Percentiles rank a stretch among this genome's conserved stretches.
phyloP scores from a whole-genome alignment of 2,797 vertebrate species.

The Microtus californicus region DNA sequence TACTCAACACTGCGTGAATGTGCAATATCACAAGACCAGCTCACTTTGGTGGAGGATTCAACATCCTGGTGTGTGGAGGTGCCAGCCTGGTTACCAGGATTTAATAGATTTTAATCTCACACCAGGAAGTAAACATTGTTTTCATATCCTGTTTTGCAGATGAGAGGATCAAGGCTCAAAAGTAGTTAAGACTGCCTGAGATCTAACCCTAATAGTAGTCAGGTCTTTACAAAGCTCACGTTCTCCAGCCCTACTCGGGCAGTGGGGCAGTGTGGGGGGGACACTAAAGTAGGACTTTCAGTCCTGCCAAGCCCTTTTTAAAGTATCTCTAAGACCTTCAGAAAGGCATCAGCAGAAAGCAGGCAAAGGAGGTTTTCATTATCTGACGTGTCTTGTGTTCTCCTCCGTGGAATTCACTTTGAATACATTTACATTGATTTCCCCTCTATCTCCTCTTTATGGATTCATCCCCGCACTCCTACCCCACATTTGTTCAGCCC shows the following conservation, averaged over 20 bases:
- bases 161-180: background rate
- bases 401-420: conserved; percentile 1
- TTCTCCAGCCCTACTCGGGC: background rate
- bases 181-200: background rate
- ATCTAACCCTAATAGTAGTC: background rate
- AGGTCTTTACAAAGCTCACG: background rate
- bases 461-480: conserved; percentile 7
- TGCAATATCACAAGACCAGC: background rate
- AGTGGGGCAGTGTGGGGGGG: too few species aligned
- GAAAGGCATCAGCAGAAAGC: background rate
- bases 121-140: background rate
- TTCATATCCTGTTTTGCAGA: conserved; percentile 1
- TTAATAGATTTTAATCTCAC: conserved; percentile 17
- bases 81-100: background rate
- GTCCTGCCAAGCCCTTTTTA: background rate
- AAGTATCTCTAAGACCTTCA: background rate
- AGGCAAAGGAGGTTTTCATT: background rate
- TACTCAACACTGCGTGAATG: rapidly evolving
- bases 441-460: conserved; percentile 51
- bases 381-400: background rate
- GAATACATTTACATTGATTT: background rate
- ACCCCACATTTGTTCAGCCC: conserved; percentile 30
- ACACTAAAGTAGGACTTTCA: background rate
- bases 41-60: background rate
- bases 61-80: background rate